phyloP scores from a whole-genome alignment of 2,888 invertebrate species.

The Clivina fossor region DNA sequence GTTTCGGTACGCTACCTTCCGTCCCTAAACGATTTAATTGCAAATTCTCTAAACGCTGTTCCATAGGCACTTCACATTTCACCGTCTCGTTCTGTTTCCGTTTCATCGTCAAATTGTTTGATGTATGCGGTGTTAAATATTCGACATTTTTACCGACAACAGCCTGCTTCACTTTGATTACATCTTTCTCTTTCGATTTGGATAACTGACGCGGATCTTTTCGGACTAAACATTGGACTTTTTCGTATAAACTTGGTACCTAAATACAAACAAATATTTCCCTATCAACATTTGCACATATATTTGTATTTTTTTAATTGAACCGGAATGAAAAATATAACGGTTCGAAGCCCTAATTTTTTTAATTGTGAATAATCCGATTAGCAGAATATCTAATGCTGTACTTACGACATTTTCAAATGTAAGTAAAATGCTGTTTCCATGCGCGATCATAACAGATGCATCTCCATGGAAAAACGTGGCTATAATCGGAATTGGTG shows the following conservation, averaged over 20 bases:
- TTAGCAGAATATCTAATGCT: slow-evolving; percentile 7
- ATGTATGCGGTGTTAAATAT: slow-evolving; percentile 54
- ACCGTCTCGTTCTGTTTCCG: slow-evolving; percentile 27
- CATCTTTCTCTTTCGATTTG: slow-evolving; percentile 48
- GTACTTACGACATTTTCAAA: slow-evolving; percentile 62
- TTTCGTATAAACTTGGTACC: slow-evolving; percentile 47
- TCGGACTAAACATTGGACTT: slow-evolving; percentile 55
- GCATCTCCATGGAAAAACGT: slow-evolving; percentile 51
- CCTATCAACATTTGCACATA: not conserved
- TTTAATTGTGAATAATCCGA: too few species aligned
- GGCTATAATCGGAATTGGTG: slow-evolving; percentile 59
- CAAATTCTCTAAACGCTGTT: slow-evolving; percentile 78
- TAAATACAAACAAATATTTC: slow-evolving; percentile 33
- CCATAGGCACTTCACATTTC: slow-evolving; percentile 74
- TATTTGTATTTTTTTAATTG: not conserved
- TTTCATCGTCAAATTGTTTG: slow-evolving; percentile 42
- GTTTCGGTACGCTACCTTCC: slow-evolving; percentile 59
- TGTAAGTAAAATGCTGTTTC: slow-evolving; percentile 57
- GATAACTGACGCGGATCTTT: slow-evolving; percentile 49
- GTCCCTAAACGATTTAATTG: slow-evolving; percentile 63
- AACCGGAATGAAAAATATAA: not conserved
- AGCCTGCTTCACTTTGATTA: slow-evolving; percentile 53
- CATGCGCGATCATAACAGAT: slow-evolving; percentile 60
- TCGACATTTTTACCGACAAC: slow-evolving; percentile 55
- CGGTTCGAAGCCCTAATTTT: not conserved